Evolutionary conservation across 2,797 vertebrate species (phyloP), one percentile per base, ranked within the genome.

Genomic region (Bovichtus variegatus): DNA sequence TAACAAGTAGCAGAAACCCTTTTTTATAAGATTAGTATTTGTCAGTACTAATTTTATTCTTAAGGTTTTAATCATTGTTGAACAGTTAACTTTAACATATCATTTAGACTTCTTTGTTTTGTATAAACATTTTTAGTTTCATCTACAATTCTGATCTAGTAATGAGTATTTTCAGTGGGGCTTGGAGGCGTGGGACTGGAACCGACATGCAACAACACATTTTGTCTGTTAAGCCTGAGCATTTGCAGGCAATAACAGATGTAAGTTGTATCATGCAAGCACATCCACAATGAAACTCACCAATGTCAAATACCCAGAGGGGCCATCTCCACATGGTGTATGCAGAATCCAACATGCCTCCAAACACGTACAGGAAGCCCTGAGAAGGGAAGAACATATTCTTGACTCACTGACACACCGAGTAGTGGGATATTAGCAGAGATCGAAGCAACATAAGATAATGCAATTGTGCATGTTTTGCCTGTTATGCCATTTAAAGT

Each of bases 341-440:
- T 5, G 93, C 93, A 60, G 95, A 96, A 83, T 97, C 96, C 90
- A 96, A 71, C 94, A 96, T 89, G 25, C 96, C 97, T 66, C 96
- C 96, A 65, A 97, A 97, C 79, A 97, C 89, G 11, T 91, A 97
- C 10, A 97, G 88, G 58, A 92, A 86, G 7, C 92, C 95, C 97
- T 97, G 89, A 7, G 49, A 90, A 54, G 25, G 15, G 54, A 23
- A 66, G 0, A 18, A 41, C 6, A n/a, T 8, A 8, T 27, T 47
- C 5, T 43, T 7, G 2, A 38, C 27, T 41, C 11, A 27, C 23
- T 41, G 21, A 8, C 15, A 40, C 23, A 43, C 4, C 27, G 19
- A 9, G 5, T 0, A 31, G 19, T 15, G 4, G 4, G 6, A 51
- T 18, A 34, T 44, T 0, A 51, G 19, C 18, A 62, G n/a, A 18